A percentile compares a stretch with the other conserved stretches of the same genome.
Evolutionary conservation across 1,140 invertebrate species (phyloP).

Genomic region (Lutraria rhynchaena): DNA sequence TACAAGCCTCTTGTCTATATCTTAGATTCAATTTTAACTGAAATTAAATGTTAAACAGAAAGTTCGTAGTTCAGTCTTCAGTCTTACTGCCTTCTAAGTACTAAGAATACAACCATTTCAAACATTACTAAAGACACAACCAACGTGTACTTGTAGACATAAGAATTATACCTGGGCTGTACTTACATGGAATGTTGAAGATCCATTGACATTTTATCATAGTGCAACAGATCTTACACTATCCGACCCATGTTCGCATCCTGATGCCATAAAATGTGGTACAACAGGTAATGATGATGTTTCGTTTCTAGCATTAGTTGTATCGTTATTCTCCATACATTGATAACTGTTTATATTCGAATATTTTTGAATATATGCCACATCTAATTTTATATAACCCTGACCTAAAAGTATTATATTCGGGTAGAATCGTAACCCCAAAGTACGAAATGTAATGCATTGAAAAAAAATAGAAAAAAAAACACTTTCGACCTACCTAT

Average conservation of each 20-base stretch:
- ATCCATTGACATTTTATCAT: slow-evolving; percentile 49
- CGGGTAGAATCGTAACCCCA: background rate
- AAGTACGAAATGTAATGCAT: background rate
- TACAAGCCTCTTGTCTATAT: no score
- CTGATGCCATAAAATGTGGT: slow-evolving; percentile 59
- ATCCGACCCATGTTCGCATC: slow-evolving; percentile 58
- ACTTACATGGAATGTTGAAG: slow-evolving; percentile 21
- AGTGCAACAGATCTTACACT: background rate
- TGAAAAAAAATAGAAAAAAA: background rate
- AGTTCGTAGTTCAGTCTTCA: no score
- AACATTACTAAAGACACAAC: no score
- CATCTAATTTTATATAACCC: background rate
- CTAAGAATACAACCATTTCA: no score
- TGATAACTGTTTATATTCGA: background rate
- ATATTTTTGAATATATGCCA: background rate
- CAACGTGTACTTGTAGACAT: no score
- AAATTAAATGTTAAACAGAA: no score
- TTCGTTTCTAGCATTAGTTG: background rate
- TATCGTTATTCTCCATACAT: background rate
- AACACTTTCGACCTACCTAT: no score
- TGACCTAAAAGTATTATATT: background rate
- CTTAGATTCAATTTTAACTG: no score
- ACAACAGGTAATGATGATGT: slow-evolving; percentile 37
- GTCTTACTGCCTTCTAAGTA: no score
- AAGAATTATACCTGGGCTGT: slow-evolving; percentile 63